Evolutionary conservation across 1,140 invertebrate genomes (phyloP).

Genomic region (Linepithema humile): DNA sequence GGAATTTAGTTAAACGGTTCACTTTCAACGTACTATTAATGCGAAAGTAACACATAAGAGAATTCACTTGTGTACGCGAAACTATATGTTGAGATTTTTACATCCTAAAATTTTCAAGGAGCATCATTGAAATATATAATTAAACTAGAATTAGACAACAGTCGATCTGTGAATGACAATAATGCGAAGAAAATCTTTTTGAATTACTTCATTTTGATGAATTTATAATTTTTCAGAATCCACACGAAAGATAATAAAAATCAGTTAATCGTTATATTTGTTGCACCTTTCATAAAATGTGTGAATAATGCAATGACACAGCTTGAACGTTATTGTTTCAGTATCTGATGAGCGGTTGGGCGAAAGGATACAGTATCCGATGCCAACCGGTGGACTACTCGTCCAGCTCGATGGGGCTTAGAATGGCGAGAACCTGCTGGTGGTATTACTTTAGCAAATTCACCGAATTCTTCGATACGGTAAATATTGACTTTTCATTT

Average conservation of each 20-base stretch:
- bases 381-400: constrained; percentile 98
- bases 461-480: constrained; percentile 98
- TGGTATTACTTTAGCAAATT: constrained; percentile 99
- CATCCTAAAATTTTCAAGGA: neutral
- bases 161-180: too few relatives aligned
- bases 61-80: too few relatives aligned
- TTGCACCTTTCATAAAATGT: too few relatives aligned
- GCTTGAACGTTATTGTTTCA: constrained; percentile 81
- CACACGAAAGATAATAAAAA: neutral
- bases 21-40: too few relatives aligned
- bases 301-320: neutral
- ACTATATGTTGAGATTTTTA: too few relatives aligned
- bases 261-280: neutral
- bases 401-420: constrained; percentile 91
- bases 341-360: constrained; percentile 94
- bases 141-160: too few relatives aligned
- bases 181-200: too few relatives aligned
- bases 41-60: neutral
- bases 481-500: constrained; percentile 79
- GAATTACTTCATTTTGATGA: neutral
- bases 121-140: neutral
- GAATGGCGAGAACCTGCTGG: constrained; percentile 97
- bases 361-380: constrained; percentile 94
- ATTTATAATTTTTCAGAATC: neutral
- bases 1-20: neutral